Evolutionary conservation across 2,113 vertebrate species (phyloP), one percentile per base, ranked within the genome.

Genomic region (Onychostruthus taczanowskii): DNA sequence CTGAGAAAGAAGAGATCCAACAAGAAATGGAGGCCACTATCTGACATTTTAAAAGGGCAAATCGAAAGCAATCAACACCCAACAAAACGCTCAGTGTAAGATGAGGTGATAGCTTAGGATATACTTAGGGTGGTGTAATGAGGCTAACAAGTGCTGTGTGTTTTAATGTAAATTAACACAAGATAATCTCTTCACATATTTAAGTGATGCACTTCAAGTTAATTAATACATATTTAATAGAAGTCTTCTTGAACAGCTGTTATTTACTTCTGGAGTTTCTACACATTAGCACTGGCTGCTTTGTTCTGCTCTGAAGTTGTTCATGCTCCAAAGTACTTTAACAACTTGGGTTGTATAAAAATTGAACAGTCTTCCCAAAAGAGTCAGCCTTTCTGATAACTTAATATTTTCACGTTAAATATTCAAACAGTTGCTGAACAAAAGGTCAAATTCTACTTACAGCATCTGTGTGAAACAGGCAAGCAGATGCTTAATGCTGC

Each of bases 201-300:
- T 94, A 96, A 97, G 96, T 91, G 86, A 95, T 92, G 94, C 95
- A 96, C 97, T 97, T 96, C 96, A 97, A 95, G 96, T 96, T 96
- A 97, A 97, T 97, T 97, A 97, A 97, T 97, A 97, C 94, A 95
- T 96, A 96, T 96, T 97, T 97, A 96, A 96, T 94, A 97, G 84
- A 96, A 84, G 94, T 93, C 96, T 97, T 95, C 96, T 96, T 96
- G 95, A 97, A 95, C 97, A 97, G 96, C 95, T 97, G 97, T 96
- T 97, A 97, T 97, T 97, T 96, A 97, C 92, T 97, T 96, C 93
- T 95, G 89, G 96, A 96, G 93, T 97, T 97, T 96, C 95, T 96
- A 93, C 95, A 96, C 96, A 97, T 97, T 96, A 97, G 73, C 95
- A 93, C 72, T 89, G 91, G 75, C 89, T 91, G 77, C 96, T 97